Conservation (phyloP, 37 sponge, comb jelly and placozoan species). For the Chondrilla cf. caribensis region DNA sequence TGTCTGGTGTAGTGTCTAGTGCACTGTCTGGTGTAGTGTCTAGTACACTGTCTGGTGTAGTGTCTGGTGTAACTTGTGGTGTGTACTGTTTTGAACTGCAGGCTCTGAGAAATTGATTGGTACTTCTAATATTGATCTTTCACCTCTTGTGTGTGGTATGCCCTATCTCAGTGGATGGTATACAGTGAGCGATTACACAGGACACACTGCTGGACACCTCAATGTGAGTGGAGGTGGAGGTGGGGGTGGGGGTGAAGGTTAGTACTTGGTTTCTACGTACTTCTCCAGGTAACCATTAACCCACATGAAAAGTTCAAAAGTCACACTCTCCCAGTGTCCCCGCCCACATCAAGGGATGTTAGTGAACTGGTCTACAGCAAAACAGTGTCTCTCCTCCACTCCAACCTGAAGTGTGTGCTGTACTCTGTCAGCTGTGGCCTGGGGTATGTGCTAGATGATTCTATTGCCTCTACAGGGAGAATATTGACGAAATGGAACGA, state of each 20-base stretch:
- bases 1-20: no score
- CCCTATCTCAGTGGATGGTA: conserved; percentile 86
- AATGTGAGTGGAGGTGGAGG: conserved; percentile 35
- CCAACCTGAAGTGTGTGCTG: neutral
- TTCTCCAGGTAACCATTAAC: neutral
- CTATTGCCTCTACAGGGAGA: no score
- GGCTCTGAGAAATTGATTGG: conserved; percentile 50
- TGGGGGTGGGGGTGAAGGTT: no score
- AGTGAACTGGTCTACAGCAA: neutral
- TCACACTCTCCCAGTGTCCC: neutral
- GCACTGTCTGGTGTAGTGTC: no score
- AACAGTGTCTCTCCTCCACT: neutral
- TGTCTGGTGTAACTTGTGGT: neutral
- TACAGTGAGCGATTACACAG: conserved; percentile 61
- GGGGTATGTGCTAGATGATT: no score
- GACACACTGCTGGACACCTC: conserved; percentile 59
- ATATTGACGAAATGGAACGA: no score
- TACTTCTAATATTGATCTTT: conserved; percentile 69
- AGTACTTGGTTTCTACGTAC: no score
- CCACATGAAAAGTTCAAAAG: neutral
- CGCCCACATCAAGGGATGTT: neutral
- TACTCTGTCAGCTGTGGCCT: no score
- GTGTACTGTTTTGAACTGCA: neutral
- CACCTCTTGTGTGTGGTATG: conserved; percentile 73
- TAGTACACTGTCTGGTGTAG: no score